Evolutionary conservation across 2,113 vertebrate genomes (phyloP).

Genomic region (Salvelinus sp.): DNA sequence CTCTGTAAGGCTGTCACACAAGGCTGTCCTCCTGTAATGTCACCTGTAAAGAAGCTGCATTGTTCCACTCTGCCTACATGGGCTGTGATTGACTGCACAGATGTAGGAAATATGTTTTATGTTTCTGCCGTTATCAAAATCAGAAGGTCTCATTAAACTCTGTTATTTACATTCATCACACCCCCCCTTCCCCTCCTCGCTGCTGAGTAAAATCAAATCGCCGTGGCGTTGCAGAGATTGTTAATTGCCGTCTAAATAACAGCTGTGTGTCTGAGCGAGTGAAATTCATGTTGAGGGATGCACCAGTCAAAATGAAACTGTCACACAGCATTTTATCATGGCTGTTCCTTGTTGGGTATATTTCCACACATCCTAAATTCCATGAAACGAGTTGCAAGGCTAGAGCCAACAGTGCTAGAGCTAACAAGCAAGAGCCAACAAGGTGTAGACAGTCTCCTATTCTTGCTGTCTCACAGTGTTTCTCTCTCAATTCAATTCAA

Average conservation of each 20-base stretch:
- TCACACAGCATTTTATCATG: constrained; percentile 65
- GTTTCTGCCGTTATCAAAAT: constrained; percentile 52
- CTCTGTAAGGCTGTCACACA: too few species aligned
- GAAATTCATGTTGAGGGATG: constrained; percentile 29
- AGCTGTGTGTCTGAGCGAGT: constrained; percentile 47
- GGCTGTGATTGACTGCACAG: constrained; percentile 49
- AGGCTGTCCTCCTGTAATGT: background rate
- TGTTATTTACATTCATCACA: constrained; percentile 66
- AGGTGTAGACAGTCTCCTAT: constrained; percentile 38
- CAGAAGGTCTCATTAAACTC: constrained; percentile 62
- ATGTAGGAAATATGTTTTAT: constrained; percentile 42
- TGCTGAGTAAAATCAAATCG: constrained; percentile 47
- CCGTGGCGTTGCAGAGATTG: constrained; percentile 32
- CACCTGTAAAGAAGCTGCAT: background rate
- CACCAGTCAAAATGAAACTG: constrained; percentile 66
- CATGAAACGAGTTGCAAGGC: constrained; percentile 36
- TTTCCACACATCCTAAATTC: constrained; percentile 64
- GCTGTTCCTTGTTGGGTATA: constrained; percentile 25
- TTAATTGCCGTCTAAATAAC: constrained; percentile 65
- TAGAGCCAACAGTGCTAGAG: too few species aligned
- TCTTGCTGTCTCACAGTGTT: constrained; percentile 17
- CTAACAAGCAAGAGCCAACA: too few species aligned
- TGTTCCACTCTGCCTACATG: background rate
- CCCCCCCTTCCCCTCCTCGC: background rate
- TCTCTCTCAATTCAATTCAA: too few species aligned